phyloP scores from a whole-genome alignment of 2,113 vertebrate genomes.

The Mesitornis unicolor region DNA sequence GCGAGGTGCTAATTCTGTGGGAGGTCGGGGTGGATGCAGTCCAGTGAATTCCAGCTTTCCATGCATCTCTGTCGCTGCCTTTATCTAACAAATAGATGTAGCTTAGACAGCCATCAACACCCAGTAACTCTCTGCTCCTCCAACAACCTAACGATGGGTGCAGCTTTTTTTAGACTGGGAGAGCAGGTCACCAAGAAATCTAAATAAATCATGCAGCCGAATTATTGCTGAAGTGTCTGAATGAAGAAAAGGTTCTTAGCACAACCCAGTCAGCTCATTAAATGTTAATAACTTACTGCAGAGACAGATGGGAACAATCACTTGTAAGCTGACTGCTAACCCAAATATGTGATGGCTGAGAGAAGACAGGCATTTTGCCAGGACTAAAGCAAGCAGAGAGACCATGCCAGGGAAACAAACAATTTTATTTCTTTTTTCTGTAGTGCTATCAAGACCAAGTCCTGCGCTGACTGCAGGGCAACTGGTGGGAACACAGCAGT shows the following conservation, averaged over 20 bases:
- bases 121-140: not conserved
- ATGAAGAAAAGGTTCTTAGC: not conserved
- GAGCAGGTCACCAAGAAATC: not conserved
- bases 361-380: not conserved
- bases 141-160: not conserved
- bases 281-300: slow-evolving; percentile 27
- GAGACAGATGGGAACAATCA: slow-evolving; percentile 32
- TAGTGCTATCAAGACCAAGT: not conserved
- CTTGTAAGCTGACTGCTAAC: slow-evolving; percentile 36
- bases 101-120: not conserved
- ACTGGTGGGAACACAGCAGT: accelerated
- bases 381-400: not conserved
- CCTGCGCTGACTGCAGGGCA: not conserved
- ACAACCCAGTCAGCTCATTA: slow-evolving; percentile 24
- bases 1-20: not conserved
- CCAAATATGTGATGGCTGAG: not conserved
- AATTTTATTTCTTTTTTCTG: not conserved
- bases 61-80: not conserved
- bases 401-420: not conserved
- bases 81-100: not conserved
- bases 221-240: not conserved
- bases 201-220: not conserved
- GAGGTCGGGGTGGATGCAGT: not conserved
- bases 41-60: slow-evolving; percentile 2
- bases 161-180: not conserved